A percentile compares a stretch with the other conserved stretches of the same genome.
Conservation (phyloP, 2,113 vertebrate species). For the Oryzias curvinotus region DNA sequence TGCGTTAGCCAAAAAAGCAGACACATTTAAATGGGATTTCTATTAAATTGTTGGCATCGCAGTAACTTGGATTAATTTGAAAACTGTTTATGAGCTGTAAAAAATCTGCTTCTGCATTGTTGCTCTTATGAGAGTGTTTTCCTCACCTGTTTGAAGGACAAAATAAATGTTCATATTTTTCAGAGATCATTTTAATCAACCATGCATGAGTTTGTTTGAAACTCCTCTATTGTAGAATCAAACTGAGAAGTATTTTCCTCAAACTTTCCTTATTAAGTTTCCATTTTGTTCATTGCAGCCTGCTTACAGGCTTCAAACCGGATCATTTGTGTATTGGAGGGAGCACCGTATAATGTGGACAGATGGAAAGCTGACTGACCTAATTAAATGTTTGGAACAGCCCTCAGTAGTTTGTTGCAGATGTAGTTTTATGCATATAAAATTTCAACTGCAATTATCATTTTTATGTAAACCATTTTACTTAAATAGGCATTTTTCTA, state of each 20-base stretch:
- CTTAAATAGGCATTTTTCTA: background rate
- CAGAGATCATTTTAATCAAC: no score
- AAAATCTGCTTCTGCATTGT: background rate
- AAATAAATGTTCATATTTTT: no score
- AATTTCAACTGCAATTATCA: background rate
- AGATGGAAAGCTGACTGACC: slow-evolving; percentile 56
- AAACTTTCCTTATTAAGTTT: no score
- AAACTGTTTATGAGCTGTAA: slow-evolving; percentile 3
- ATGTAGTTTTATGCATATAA: slow-evolving; percentile 29
- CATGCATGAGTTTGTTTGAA: no score
- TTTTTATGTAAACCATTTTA: background rate
- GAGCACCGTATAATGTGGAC: background rate
- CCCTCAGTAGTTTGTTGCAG: slow-evolving; percentile 4
- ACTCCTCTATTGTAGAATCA: no score
- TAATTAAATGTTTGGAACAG: slow-evolving; percentile 44
- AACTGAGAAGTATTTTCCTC: no score
- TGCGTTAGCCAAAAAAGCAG: slow-evolving; percentile 2
- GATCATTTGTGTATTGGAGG: no score
- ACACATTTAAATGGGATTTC: slow-evolving; percentile 5
- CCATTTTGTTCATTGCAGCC: no score
- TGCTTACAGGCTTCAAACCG: no score
- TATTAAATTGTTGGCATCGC: background rate
- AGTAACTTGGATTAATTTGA: slow-evolving; percentile 7
- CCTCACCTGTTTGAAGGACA: no score
- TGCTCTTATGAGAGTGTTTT: background rate